Conservation (phyloP, 2,888 invertebrate species). For the Mellilla xanthometata region DNA sequence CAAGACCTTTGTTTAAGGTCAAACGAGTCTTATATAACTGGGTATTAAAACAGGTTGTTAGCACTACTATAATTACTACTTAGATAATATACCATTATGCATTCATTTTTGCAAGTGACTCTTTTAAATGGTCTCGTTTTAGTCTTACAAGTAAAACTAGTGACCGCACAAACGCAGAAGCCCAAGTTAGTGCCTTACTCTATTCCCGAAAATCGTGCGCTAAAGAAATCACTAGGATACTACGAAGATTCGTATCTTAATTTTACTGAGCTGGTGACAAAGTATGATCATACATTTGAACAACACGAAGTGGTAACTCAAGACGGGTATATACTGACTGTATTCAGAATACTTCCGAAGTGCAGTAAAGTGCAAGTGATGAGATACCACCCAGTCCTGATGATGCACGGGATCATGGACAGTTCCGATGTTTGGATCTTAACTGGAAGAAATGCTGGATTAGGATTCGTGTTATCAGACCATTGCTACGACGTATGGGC, state of each 20-base stretch:
- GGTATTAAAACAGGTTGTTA: conserved; percentile 50
- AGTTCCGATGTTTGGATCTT: conserved; percentile 58
- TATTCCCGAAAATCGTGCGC: conserved; percentile 48
- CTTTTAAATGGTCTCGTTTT: conserved; percentile 33
- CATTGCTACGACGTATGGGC: conserved; percentile 79
- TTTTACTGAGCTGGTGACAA: conserved; percentile 56
- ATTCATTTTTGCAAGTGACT: conserved; percentile 27
- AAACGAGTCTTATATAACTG: conserved; percentile 65
- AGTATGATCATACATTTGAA: conserved; percentile 52
- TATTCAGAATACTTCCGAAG: conserved; percentile 55
- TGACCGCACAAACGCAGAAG: conserved; percentile 18
- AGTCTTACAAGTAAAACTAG: conserved; percentile 30
- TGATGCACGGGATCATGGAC: conserved; percentile 59
- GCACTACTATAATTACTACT: conserved; percentile 49
- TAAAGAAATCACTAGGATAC: conserved; percentile 57
- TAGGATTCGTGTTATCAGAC: conserved; percentile 66
- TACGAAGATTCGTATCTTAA: conserved; percentile 63
- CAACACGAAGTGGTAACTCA: conserved; percentile 52
- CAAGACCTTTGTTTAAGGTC: conserved; percentile 62
- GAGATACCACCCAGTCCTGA: conserved; percentile 48
- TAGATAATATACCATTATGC: conserved; percentile 45
- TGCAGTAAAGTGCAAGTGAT: conserved; percentile 33
- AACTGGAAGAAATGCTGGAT: conserved; percentile 45
- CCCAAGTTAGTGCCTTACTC: conserved; percentile 48
- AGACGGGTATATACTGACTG: conserved; percentile 58